Evolutionary conservation across 35 echinoderm and acorn worm genomes (phyloP), one percentile per base, ranked within the genome.

Genomic region (Acanthaster planci): DNA sequence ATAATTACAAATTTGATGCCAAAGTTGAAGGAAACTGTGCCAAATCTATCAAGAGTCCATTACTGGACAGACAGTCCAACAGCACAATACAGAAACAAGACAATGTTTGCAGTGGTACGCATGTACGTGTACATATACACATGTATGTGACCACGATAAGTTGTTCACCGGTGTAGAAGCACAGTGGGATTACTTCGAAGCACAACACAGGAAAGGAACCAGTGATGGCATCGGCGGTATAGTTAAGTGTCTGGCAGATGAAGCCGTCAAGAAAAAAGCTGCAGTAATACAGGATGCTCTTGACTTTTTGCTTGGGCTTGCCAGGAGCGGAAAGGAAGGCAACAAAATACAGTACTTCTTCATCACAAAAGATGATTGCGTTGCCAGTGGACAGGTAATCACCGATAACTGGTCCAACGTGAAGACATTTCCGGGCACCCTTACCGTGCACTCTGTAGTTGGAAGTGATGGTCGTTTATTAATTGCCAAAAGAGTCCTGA

Each of bases 51-150:
- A 19, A 17, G 10, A 12, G 37, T 92, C 36, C 90, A 86, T 50
- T 92, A 92, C 78, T 92, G 90, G 90, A 86, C 84, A 2, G 90
- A 92, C 60, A 82, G 84, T 55, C 84, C 90, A 3, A 86, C 90
- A 21, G 51, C 84, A 21, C 90, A 92, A 38, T 92, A 86, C 42
- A 52, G 84, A 16, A 87, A 92, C 53, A 86, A 87, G 51, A 52
- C 55, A 7, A 76, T 86, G 19, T 92, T 92, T 19, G 51, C 55
- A 2, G 32, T 86, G n/a, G n/a, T n/a, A n/a, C n/a, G n/a, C n/a
- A n/a, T n/a, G n/a, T n/a, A n/a, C n/a, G n/a, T n/a, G n/a, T n/a
- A n/a, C n/a, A n/a, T n/a, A n/a, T n/a, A n/a, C n/a, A n/a, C n/a
- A n/a, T 36, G 22, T 92, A n/a, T 31, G 32, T 23, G 34, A 75